Evolutionary conservation across 2,797 vertebrate genomes (phyloP).

Genomic region (Hypotaenidia philippensis): DNA sequence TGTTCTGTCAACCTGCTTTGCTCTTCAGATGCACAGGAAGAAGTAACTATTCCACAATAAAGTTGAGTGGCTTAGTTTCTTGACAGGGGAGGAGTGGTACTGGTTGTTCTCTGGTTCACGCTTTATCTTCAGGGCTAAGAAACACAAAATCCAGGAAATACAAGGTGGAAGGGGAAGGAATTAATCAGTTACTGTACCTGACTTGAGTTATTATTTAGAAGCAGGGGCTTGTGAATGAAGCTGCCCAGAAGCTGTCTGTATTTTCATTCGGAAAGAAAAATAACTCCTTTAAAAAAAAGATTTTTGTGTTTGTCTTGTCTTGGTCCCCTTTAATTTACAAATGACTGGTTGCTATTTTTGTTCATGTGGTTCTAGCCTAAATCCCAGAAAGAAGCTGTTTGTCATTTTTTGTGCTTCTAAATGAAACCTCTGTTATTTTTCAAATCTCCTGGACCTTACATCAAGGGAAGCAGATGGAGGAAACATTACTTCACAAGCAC

Average conservation of each 20-base stretch:
- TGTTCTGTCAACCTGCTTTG: conserved; percentile 28
- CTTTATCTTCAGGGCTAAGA: neutral
- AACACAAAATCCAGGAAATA: neutral
- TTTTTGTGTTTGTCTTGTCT: neutral
- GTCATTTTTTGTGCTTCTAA: neutral
- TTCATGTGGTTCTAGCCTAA: neutral
- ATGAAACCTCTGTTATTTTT: neutral
- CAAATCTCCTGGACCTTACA: neutral
- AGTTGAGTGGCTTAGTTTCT: neutral
- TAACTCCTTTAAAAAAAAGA: neutral
- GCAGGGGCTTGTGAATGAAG: neutral
- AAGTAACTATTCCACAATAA: neutral
- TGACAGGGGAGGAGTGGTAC: neutral
- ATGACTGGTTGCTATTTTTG: neutral
- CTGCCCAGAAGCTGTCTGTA: neutral
- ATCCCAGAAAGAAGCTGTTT: neutral
- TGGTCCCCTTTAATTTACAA: neutral
- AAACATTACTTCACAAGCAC: neutral
- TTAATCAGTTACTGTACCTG: neutral
- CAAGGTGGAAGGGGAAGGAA: neutral
- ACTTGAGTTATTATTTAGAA: neutral
- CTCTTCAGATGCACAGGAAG: neutral
- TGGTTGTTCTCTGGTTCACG: neutral
- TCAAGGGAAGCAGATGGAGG: neutral
- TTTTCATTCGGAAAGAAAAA: neutral